Evolutionary conservation across 2,888 invertebrate species (phyloP), one percentile per base, ranked within the genome.

Genomic region (Cosmopolites sordidus): DNA sequence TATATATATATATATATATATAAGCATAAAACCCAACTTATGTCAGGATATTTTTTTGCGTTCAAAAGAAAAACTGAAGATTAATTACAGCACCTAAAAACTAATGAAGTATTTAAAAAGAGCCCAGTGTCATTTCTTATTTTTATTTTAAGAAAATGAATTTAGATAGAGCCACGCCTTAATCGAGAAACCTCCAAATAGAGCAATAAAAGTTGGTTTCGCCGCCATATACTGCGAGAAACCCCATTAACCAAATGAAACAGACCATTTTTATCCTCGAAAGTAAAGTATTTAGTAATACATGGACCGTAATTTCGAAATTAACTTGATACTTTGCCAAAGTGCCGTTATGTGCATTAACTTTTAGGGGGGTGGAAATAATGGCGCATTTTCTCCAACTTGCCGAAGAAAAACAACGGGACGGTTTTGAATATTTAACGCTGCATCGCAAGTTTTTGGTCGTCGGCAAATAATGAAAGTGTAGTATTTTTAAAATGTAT

Each of bases 241-340:
- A 33, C 8, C 33, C 33, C 33, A 33, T 33, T 33, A 9, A 33
- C n/a, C 33, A 33, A 33, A 33, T 33, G 33, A 33, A 33, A 33
- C 33, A 12, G 33, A 33, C 33, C 33, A 33, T 33, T 33, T 33
- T 33, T 33, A 33, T 33, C 11, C 33, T 12, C n/a, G 33, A 33
- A 33, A 33, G 33, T 33, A 33, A 33, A 33, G 33, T 33, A 33
- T 33, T 33, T 33, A 33, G 33, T 33, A 33, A 33, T 33, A 33
- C 12, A 12, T 12, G 33, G 33, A 12, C 12, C 33, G 33, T 33
- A 33, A 33, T 33, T 33, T 33, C 33, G 33, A 33, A 33, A 33
- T 33, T 33, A 33, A 33, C 33, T 33, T 33, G 33, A 33, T 33
- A 33, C 33, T 33, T 33, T 33, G 33, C 33, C 33, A 33, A 33